Evolutionary conservation across 2,888 invertebrate genomes (phyloP).

Genomic region (Sarcophaga rosellei): DNA sequence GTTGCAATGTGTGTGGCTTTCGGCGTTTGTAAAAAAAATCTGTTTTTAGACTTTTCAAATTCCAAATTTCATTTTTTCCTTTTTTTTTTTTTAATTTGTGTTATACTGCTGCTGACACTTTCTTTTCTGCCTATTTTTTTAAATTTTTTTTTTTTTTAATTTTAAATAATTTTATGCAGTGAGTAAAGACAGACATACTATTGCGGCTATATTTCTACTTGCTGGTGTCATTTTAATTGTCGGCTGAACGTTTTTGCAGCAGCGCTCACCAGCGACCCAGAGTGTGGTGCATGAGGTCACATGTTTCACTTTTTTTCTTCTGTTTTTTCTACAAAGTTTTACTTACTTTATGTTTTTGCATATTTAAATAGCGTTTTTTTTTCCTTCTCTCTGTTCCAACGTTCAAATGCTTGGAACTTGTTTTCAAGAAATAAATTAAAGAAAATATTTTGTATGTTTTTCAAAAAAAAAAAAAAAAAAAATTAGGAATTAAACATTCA

Average conservation of each 20-base stretch:
- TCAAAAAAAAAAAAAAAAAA: constrained; percentile 1
- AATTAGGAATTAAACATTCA: background rate
- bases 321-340: constrained; percentile 12
- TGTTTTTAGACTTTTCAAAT: constrained; percentile 6
- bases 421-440: background rate
- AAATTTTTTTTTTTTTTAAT: background rate
- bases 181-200: background rate
- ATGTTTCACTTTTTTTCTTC: constrained; percentile 29
- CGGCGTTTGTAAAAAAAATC: constrained; percentile 9
- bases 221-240: constrained; percentile 35
- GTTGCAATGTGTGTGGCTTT: constrained; percentile 53
- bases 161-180: background rate
- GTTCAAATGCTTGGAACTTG: constrained; percentile 18
- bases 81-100: constrained; percentile 35
- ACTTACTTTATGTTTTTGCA: background rate
- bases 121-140: background rate
- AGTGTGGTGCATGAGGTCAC: constrained; percentile 41
- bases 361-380: constrained; percentile 11
- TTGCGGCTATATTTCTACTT: constrained; percentile 8
- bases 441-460: constrained; percentile 12
- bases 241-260: background rate
- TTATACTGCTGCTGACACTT: background rate
- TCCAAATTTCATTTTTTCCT: background rate
- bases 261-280: background rate
- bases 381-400: too few relatives aligned